A percentile compares a stretch with the other conserved stretches of the same genome.
phyloP scores from a whole-genome alignment of 2,888 invertebrate species.

The Ormia ochracea region DNA sequence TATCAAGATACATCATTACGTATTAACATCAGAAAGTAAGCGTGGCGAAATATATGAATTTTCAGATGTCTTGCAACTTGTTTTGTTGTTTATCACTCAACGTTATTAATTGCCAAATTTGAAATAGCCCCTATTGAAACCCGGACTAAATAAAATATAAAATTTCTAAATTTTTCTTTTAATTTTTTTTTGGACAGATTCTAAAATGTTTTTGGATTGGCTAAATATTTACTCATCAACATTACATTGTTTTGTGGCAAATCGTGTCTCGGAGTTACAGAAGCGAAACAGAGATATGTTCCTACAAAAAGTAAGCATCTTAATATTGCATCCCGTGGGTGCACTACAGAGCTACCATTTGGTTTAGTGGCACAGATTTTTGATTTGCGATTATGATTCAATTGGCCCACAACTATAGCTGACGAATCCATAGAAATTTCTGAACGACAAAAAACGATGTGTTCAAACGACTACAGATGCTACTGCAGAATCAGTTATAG shows the following conservation, averaged over 20 bases:
- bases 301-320: not conserved
- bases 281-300: slow-evolving; percentile 26
- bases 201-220: slow-evolving; percentile 12
- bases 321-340: not conserved
- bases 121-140: slow-evolving; percentile 58
- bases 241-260: slow-evolving; percentile 49
- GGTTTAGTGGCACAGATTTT: slow-evolving; percentile 45
- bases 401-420: not conserved
- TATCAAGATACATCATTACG: slow-evolving; percentile 31
- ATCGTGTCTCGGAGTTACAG: too few relatives aligned
- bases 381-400: not conserved
- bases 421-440: not conserved
- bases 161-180: slow-evolving; percentile 1
- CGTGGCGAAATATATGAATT: slow-evolving; percentile 49
- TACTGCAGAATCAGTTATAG: not conserved
- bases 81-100: slow-evolving; percentile 11
- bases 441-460: not conserved
- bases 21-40: not conserved
- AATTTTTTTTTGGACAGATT: slow-evolving; percentile 24
- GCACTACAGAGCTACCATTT: slow-evolving; percentile 13
- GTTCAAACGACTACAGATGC: not conserved
- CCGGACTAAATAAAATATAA: slow-evolving; percentile 35
- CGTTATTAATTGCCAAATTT: slow-evolving; percentile 53
- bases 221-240: slow-evolving; percentile 33
- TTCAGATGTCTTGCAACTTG: slow-evolving; percentile 14